Conservation (phyloP, 2,888 invertebrate genomes). For the Acrocera orbiculus region DNA sequence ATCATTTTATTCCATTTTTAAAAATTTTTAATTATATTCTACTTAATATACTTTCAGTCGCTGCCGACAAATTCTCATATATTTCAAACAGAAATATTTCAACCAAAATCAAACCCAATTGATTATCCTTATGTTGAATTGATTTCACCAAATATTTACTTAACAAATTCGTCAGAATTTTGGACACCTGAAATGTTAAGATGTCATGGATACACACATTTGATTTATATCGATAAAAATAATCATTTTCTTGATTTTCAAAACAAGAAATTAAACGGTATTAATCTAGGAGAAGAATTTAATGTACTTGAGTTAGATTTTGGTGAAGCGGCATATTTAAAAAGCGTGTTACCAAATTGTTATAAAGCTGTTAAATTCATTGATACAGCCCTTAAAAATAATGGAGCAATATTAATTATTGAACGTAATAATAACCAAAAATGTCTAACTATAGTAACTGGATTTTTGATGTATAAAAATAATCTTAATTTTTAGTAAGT, state of each 20-base stretch:
- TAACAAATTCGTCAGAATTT: conserved; percentile 14
- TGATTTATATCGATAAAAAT: conserved; percentile 21
- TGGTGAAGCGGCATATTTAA: conserved; percentile 20
- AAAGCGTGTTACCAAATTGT: conserved; percentile 22
- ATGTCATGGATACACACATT: conserved; percentile 19
- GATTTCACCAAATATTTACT: conserved; percentile 20
- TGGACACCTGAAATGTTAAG: conserved; percentile 19
- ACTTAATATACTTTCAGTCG: conserved; percentile 3
- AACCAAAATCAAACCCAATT: too few relatives aligned
- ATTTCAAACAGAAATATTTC: too few relatives aligned
- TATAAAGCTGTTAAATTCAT: conserved; percentile 22
- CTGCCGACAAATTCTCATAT: conserved; percentile 4
- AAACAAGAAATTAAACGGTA: not conserved
- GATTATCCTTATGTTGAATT: conserved; percentile 16
- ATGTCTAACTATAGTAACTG: conserved; percentile 20
- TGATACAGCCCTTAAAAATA: conserved; percentile 17
- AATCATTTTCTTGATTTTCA: too few relatives aligned
- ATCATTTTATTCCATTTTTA: too few relatives aligned
- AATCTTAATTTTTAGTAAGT: conserved; percentile 21
- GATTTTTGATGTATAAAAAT: conserved; percentile 23
- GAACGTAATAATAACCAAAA: conserved; percentile 21
- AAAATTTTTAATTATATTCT: too few relatives aligned
- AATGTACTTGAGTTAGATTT: conserved; percentile 21
- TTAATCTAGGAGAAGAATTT: conserved; percentile 15
- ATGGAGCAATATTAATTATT: conserved; percentile 18